phyloP scores from a whole-genome alignment of 2,888 invertebrate species.

The Pseudococcus longispinus region DNA sequence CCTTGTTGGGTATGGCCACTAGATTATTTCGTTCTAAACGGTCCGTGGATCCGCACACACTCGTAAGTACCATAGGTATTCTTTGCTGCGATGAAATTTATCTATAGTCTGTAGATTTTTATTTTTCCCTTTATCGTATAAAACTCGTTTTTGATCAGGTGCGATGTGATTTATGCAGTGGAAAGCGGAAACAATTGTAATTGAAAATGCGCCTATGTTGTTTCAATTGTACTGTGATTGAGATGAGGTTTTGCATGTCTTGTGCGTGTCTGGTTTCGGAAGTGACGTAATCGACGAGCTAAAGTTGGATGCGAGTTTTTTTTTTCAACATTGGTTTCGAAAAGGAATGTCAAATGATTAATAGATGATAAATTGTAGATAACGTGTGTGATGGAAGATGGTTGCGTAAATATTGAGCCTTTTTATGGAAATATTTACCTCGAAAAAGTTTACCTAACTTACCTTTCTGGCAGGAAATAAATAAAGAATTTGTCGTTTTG shows the following conservation, averaged over 20 bases:
- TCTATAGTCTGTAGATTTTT: not conserved
- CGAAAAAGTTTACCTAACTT: not conserved
- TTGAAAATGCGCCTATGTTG: constrained; percentile 19
- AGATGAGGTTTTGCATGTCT: constrained; percentile 7
- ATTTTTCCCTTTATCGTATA: not conserved
- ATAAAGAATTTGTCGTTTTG: too few species aligned
- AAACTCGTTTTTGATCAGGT: constrained; percentile 27
- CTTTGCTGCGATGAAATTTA: not conserved
- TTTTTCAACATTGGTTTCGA: not conserved
- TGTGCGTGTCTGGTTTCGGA: constrained; percentile 17
- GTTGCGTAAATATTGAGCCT: not conserved
- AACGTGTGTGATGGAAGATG: not conserved
- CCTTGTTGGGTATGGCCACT: constrained; percentile 58
- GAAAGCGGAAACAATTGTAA: constrained; percentile 33
- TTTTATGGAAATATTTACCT: not conserved
- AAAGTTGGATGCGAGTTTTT: not conserved
- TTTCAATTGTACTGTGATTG: not conserved
- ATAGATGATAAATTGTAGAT: not conserved
- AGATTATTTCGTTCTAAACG: constrained; percentile 54
- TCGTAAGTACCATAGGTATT: constrained; percentile 25
- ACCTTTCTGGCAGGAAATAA: not conserved
- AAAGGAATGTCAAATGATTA: not conserved
- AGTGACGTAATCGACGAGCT: not conserved
- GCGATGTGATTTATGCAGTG: not conserved
- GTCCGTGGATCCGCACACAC: constrained; percentile 50